Evolutionary conservation across 2,797 vertebrate species (phyloP), one percentile per base, ranked within the genome.

Genomic region (Remorina albescens): DNA sequence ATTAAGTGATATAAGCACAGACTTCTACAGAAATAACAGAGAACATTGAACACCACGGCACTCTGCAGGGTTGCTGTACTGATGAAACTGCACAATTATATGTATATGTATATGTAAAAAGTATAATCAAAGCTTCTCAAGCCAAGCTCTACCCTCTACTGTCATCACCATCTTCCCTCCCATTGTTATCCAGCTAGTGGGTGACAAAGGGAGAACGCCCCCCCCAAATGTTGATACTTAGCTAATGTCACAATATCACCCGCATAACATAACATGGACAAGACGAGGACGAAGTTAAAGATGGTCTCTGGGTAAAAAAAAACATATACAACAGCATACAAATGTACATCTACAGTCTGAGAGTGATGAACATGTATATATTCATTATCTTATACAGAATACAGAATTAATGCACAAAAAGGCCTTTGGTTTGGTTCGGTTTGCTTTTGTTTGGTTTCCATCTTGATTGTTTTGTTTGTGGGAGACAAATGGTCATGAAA

Each of bases 401-500:
- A 19, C 16, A n/a, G n/a, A n/a, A n/a, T 39, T 5, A 46, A 75
- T 37, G 54, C 41, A 51, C 23, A 59, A 55, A n/a, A n/a, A n/a
- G n/a, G n/a, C n/a, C n/a, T n/a, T n/a, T n/a, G n/a, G n/a, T n/a
- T n/a, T n/a, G n/a, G n/a, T n/a, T n/a, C n/a, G n/a, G n/a, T n/a
- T n/a, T n/a, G n/a, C n/a, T n/a, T n/a, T n/a, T n/a, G 12, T 16
- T 72, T 25, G 5, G 4, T 51, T 67, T 66, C 8, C n/a, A 25
- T 16, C 19, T 9, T 25, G 10, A 16, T 13, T 28, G 15, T 1
- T 25, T n/a, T 34, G 18, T 60, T 23, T n/a, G 47, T 60, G 50
- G 42, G 36, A 36, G n/a, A 56, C 61, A 54, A 57, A 41, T 36
- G 32, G 42, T 34, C 21, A 28, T 34, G 34, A 44, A 61, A 68